Base-by-base conservation (phyloP, 2,888 invertebrate genomes). In the Pyrrhia umbra region DNA sequence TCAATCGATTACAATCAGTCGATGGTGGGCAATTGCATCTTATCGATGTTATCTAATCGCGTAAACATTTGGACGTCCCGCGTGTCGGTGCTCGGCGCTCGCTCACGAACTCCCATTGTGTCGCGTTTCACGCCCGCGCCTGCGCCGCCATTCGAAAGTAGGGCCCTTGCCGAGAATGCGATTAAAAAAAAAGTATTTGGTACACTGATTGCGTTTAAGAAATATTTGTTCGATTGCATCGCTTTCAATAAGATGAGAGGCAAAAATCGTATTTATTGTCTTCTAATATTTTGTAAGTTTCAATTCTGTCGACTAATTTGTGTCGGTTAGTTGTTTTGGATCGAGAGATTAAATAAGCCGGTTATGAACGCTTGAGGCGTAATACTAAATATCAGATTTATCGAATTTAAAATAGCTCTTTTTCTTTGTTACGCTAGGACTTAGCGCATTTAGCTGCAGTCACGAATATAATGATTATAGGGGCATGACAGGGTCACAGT, bases 61-160 rank as follows among this genome's bases (percentile, higher is more conserved):
- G 89, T 92, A 92, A 92, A 92, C 91, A 92, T 92, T 92, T 89
- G 86, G 91, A 92, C 89, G 86, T 84, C 71, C 80, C 78, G 83
- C 80, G 84, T 78, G 84, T 79, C 62, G 76, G 75, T 59, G 79
- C 74, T 68, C 78, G 68, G 49, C 73, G 77, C 77, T 67, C 62
- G 77, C 77, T 85, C 89, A 90, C 91, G 91, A 91, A 79, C 81
- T 83, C 75, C 83, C 80, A 88, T 90, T 91, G 91, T 90, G 88
- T 86, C 81, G 85, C 85, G 86, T 89, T 91, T 92, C 91, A 92
- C 90, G 90, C 87, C 82, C 76, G 84, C 84, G 85, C 81, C 69
- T 55, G 84, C 84, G 81, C 79, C 79, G 74, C 72, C 69, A 79
- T 85, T 88, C 82, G 86, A 88, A 88, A 88, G 87, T 81, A 68